A percentile compares a stretch with the other conserved stretches of the same genome.
These are phyloP conservation scores for Temnothorax nylanderi DNA, from an alignment of 1,140 invertebrate species.

Conservation along the genomic window DNA sequence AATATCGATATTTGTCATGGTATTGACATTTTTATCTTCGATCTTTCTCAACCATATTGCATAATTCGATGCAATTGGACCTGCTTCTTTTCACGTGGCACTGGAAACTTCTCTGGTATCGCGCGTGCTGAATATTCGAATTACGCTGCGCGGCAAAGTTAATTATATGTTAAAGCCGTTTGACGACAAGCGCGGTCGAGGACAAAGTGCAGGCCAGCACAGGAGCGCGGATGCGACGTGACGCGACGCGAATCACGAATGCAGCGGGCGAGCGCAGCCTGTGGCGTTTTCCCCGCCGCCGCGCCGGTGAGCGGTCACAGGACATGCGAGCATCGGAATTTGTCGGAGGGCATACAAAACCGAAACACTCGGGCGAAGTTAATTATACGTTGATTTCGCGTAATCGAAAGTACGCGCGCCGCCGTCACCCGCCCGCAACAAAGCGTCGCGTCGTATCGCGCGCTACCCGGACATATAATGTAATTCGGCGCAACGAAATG, in stretches of 20 bases:
- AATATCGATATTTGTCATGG: not conserved
- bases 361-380: slow-evolving; percentile 44
- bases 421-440: slow-evolving; percentile 4
- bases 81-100: not conserved
- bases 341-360: slow-evolving; percentile 30
- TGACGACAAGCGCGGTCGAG: slow-evolving; percentile 15
- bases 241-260: slow-evolving; percentile 7
- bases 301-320: not conserved
- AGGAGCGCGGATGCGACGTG: not conserved
- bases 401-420: slow-evolving; percentile 37
- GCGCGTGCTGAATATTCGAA: not conserved
- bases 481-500: slow-evolving; percentile 36
- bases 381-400: slow-evolving; percentile 52
- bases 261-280: not conserved
- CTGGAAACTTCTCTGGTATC: not conserved
- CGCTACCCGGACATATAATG: not conserved
- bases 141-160: slow-evolving; percentile 1
- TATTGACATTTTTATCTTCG: not conserved
- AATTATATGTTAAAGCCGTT: slow-evolving; percentile 42
- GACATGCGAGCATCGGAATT: slow-evolving; percentile 20
- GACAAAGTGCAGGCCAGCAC: slow-evolving; percentile 13
- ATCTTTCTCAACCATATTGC: not conserved
- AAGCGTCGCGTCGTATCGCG: not conserved
- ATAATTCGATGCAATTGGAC: not conserved
- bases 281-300: not conserved